Conservation (phyloP, 2,797 vertebrate genomes). For the Takifugu rubripes region DNA sequence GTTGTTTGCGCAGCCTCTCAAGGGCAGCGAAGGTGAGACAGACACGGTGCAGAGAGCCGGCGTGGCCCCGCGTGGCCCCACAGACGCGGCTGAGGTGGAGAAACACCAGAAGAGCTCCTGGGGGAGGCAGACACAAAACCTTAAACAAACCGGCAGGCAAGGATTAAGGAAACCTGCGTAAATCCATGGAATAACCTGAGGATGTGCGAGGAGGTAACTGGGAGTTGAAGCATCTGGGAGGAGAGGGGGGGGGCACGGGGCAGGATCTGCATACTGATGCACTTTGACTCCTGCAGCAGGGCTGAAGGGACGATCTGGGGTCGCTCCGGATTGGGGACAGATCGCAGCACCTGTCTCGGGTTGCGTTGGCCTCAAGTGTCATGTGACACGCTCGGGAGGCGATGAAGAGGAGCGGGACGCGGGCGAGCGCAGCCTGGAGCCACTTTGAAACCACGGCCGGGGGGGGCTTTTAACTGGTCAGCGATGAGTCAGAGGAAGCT, state of each 20-base stretch:
- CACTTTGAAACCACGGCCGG: constrained; percentile 47
- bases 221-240: constrained; percentile 38
- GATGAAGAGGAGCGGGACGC: constrained; percentile 44
- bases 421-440: constrained; percentile 35
- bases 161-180: constrained; percentile 50
- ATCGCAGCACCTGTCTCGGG: constrained; percentile 29
- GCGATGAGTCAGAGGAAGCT: constrained; percentile 73
- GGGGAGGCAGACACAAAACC: constrained; percentile 24
- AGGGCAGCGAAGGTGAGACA: constrained; percentile 8
- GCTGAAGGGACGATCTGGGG: constrained; percentile 44
- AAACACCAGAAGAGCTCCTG: constrained; percentile 40
- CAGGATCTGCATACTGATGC: constrained; percentile 51
- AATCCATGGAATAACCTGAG: constrained; percentile 46
- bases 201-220: constrained; percentile 25
- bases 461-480: constrained; percentile 43
- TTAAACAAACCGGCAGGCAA: constrained; percentile 31
- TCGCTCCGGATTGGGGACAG: constrained; percentile 33
- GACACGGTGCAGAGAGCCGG: constrained; percentile 18
- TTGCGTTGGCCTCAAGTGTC: constrained; percentile 28
- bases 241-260: constrained; percentile 45
- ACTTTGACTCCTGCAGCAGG: constrained; percentile 48
- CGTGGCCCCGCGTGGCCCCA: constrained; percentile 9
- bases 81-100: constrained; percentile 34
- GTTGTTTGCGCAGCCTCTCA: constrained; percentile 3
- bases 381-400: constrained; percentile 41